Evolutionary conservation across 2,797 vertebrate genomes (phyloP).

Genomic region (Cephalopachus bancanus): DNA sequence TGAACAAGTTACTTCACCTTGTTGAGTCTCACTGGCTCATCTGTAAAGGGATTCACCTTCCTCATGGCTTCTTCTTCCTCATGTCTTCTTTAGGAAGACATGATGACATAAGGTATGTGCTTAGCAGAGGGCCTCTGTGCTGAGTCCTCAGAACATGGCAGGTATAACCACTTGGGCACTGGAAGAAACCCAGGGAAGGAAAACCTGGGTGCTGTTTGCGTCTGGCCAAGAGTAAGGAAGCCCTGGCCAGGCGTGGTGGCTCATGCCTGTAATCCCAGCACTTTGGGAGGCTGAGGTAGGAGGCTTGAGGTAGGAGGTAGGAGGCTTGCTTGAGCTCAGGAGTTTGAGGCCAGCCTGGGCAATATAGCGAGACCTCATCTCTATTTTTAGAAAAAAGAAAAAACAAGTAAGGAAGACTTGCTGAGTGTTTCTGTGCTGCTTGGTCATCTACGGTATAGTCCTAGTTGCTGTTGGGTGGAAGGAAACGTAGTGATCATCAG

Average conservation of each 20-base stretch:
- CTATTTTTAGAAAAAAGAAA: too few species aligned
- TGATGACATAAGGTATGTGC: background rate
- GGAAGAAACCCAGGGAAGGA: background rate
- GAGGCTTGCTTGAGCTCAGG: too few species aligned
- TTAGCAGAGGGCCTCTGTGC: background rate
- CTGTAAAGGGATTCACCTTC: background rate
- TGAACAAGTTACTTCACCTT: background rate
- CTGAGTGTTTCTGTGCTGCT: too few species aligned
- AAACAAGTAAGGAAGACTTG: too few species aligned
- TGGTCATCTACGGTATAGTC: accelerated
- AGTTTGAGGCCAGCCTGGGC: too few species aligned
- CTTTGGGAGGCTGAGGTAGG: too few species aligned
- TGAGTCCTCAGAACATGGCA: background rate
- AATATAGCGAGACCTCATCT: too few species aligned
- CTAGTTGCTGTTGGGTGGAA: background rate
- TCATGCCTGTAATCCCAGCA: too few species aligned
- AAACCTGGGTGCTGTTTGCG: accelerated
- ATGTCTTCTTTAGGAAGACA: background rate
- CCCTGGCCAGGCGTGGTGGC: too few species aligned
- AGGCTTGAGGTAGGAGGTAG: too few species aligned
- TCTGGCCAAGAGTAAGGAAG: background rate
- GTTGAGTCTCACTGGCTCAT: background rate
- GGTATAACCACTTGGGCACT: background rate
- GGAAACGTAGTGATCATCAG: accelerated
- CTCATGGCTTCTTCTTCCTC: background rate